Base-by-base conservation (phyloP, 2,888 invertebrate genomes). In the Netelia melanura region DNA sequence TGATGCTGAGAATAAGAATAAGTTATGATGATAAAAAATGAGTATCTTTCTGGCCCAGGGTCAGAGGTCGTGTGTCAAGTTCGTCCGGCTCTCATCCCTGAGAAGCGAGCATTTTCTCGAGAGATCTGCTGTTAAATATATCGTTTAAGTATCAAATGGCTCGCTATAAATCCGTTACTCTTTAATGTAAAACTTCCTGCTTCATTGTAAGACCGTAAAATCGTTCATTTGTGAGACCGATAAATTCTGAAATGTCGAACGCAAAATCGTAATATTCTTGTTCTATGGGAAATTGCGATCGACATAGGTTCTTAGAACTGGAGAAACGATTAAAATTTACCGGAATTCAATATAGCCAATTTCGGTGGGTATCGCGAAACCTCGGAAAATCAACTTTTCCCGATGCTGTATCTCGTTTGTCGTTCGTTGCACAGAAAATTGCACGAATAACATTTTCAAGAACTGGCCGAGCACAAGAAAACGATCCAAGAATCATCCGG, bases 11-110 rank as follows among this genome's bases (percentile, higher is more conserved):
- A 74, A 67, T 62, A 62, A 5, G 38, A 38, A 38, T 38, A 38
- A 38, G 38, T 38, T 38, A 38, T 6, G 6, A 38, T 38, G 38
- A 61, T 54, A 43, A 75, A 64, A 23, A 17, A 62, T 25, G 11
- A 72, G 67, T 6, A 67, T 72, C 30, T 48, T 77, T n/a, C n/a
- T 56, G 10, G 9, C 43, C n/a, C 44, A 72, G 67, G 61, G 43
- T 68, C 52, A 67, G 21, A 64, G 65, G 67, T 78, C 78, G 68
- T 17, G 67, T 68, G 62, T 83, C 68, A 83, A 74, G 74, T 78
- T 78, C 72, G 67, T 67, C 56, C 21, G 43, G 61, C 56, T 23
- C 30, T 67, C 72, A 65, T 56, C 44, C 44, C 48, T 43, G 65
- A 65, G 43, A 75, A 38, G 48, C 14, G 25, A 72, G 10, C 10